Conservation (phyloP, 2,113 vertebrate species). For the Channa maculata region DNA sequence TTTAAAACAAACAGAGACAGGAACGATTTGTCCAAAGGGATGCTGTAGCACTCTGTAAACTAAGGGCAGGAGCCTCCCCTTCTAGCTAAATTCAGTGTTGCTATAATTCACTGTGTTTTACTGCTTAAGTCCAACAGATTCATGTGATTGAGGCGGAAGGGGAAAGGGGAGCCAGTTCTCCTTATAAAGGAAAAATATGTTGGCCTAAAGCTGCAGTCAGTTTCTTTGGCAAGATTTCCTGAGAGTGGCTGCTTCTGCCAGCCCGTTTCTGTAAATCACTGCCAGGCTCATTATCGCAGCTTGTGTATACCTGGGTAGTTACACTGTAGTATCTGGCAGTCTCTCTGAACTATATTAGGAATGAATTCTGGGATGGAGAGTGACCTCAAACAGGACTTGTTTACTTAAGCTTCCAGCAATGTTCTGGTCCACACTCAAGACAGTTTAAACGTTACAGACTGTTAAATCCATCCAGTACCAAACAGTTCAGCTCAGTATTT, state of each 20-base stretch:
- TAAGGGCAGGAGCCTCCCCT: conserved; percentile 33
- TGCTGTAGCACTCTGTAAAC: conserved; percentile 49
- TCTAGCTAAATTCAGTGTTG: conserved; percentile 29
- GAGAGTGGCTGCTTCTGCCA: conserved; percentile 53
- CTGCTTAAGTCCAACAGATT: conserved; percentile 49
- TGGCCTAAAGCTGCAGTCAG: conserved; percentile 52
- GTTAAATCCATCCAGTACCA: conserved; percentile 6
- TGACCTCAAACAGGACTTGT: conserved; percentile 55
- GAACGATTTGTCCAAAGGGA: conserved; percentile 37
- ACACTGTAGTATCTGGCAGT: conserved; percentile 54
- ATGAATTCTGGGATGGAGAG: conserved; percentile 32
- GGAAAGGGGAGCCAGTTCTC: conserved; percentile 58
- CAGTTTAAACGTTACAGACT: conserved; percentile 20
- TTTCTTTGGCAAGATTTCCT: conserved; percentile 57
- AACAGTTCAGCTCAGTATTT: conserved; percentile 15
- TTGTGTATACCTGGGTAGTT: conserved; percentile 63
- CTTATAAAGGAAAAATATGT: conserved; percentile 85
- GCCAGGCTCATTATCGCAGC: conserved; percentile 67
- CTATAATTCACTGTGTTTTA: conserved; percentile 56
- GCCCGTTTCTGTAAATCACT: conserved; percentile 55
- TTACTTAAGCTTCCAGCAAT: conserved; percentile 46
- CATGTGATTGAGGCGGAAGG: conserved; percentile 48
- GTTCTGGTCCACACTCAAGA: conserved; percentile 28
- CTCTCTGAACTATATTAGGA: conserved; percentile 61
- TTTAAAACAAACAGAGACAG: conserved; percentile 42